phyloP scores from a whole-genome alignment of 1,140 invertebrate genomes.

The Meteorus sp. region DNA sequence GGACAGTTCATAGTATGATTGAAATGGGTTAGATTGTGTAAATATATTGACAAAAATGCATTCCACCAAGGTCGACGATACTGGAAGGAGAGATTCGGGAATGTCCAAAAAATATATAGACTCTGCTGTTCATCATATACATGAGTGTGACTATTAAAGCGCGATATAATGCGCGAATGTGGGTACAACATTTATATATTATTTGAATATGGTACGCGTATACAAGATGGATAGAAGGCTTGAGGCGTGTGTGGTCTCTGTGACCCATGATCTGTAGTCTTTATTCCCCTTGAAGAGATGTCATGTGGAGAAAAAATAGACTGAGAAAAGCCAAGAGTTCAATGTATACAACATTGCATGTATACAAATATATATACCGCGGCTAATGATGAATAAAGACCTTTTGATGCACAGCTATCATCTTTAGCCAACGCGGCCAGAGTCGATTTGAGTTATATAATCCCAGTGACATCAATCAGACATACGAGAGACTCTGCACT shows the following conservation, averaged over 20 bases:
- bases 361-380: too few relatives aligned
- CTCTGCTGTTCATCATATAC: too few relatives aligned
- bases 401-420: slow-evolving; percentile 26
- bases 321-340: neutral
- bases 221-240: slow-evolving; percentile 49
- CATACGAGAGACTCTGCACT: neutral
- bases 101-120: too few relatives aligned
- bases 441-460: slow-evolving; percentile 11
- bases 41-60: too few relatives aligned
- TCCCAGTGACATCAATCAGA: slow-evolving; percentile 22
- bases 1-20: neutral
- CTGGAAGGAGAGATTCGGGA: too few relatives aligned
- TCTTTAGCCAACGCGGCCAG: slow-evolving; percentile 12
- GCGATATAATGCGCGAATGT: too few relatives aligned
- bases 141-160: too few relatives aligned
- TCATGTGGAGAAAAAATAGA: slow-evolving; percentile 19
- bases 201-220: slow-evolving; percentile 43
- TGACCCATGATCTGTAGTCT: slow-evolving; percentile 19
- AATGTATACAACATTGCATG: too few relatives aligned
- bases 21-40: too few relatives aligned
- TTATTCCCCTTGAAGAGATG: slow-evolving; percentile 20
- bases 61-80: too few relatives aligned
- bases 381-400: slow-evolving; percentile 21
- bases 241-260: slow-evolving; percentile 52
- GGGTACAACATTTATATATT: too few relatives aligned